These are phyloP conservation scores for Azemiops feae DNA, from an alignment of 2,113 vertebrate species.

Conservation along the genomic window DNA sequence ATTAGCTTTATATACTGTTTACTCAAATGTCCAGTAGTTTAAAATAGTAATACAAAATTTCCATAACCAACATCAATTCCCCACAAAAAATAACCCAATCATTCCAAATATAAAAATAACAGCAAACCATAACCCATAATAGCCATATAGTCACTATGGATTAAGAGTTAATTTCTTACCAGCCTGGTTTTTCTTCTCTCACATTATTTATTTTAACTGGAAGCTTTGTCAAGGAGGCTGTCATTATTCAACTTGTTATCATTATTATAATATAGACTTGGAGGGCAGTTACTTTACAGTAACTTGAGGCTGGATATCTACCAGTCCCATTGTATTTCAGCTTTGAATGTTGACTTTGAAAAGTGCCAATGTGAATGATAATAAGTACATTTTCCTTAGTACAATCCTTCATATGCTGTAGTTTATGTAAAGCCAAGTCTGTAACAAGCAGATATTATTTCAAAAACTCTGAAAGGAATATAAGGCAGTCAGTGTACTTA, in stretches of 20 bases:
- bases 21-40: neutral
- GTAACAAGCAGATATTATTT: neutral
- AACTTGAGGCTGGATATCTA: constrained; percentile 28
- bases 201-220: neutral
- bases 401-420: neutral
- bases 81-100: neutral
- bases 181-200: neutral
- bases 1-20: neutral
- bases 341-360: constrained; percentile 13
- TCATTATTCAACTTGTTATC: constrained; percentile 38
- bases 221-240: constrained; percentile 19
- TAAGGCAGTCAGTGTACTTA: neutral
- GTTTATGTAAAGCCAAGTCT: constrained; percentile 41
- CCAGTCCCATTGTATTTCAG: constrained; percentile 38
- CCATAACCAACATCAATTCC: neutral
- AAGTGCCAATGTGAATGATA: constrained; percentile 46
- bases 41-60: neutral
- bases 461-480: neutral
- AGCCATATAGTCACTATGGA: neutral
- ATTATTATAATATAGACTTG: constrained; percentile 7
- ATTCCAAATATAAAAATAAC: neutral
- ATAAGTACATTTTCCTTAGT: neutral
- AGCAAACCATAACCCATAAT: neutral
- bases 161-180: neutral
- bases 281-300: constrained; percentile 42